Evolutionary conservation across 2,888 invertebrate genomes (phyloP).

Genomic region (Nudaria mundana): DNA sequence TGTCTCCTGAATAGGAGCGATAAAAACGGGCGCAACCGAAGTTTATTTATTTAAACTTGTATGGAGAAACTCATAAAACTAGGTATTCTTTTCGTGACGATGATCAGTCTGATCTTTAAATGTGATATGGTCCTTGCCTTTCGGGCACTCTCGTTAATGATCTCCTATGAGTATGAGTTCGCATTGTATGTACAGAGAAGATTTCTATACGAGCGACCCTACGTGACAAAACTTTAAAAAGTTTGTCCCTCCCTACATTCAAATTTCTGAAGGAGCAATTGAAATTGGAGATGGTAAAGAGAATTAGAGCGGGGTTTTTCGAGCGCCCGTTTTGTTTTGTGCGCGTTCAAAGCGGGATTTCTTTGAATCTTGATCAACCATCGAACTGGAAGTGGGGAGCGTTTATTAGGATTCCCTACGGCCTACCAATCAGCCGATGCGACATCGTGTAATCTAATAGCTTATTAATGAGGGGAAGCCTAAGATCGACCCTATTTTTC

Average conservation of each 20-base stretch:
- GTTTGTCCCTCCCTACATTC: slow-evolving; percentile 80
- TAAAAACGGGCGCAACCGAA: slow-evolving; percentile 63
- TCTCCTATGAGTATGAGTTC: slow-evolving; percentile 74
- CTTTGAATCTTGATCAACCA: slow-evolving; percentile 79
- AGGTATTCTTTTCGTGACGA: slow-evolving; percentile 65
- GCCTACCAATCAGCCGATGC: slow-evolving; percentile 76
- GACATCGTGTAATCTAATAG: slow-evolving; percentile 79
- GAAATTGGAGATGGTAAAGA: slow-evolving; percentile 81
- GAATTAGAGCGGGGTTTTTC: slow-evolving; percentile 79
- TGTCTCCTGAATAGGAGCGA: slow-evolving; percentile 53
- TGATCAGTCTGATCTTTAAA: slow-evolving; percentile 75
- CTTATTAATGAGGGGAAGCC: slow-evolving; percentile 79
- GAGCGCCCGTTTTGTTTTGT: slow-evolving; percentile 76
- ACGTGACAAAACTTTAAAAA: slow-evolving; percentile 80
- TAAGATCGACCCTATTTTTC: slow-evolving; percentile 72
- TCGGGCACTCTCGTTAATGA: slow-evolving; percentile 77
- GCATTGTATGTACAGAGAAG: slow-evolving; percentile 70
- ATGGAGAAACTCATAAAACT: slow-evolving; percentile 74
- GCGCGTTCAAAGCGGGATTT: slow-evolving; percentile 74
- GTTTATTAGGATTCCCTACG: slow-evolving; percentile 78
- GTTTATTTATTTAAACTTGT: slow-evolving; percentile 72
- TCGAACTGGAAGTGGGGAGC: slow-evolving; percentile 76
- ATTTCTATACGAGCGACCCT: slow-evolving; percentile 72
- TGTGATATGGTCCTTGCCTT: slow-evolving; percentile 69
- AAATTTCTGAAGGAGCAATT: slow-evolving; percentile 81